Percentiles rank a stretch among this genome's conserved stretches.
Conservation (phyloP, 2,888 invertebrate genomes). For the Apomyelois bistriatella region DNA sequence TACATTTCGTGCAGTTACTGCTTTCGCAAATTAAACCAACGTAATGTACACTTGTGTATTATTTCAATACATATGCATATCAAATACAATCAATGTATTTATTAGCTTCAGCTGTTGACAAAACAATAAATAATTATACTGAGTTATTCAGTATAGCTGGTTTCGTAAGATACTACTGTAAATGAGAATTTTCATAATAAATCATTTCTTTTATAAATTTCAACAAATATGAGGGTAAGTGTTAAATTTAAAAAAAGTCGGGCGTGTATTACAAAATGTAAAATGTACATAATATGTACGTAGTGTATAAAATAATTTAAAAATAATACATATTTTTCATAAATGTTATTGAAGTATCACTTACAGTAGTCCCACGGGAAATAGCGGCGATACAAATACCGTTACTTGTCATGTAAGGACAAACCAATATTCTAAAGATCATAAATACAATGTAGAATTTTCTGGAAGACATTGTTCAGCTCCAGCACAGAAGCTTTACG, state of each 20-base stretch:
- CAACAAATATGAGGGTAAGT: too few relatives aligned
- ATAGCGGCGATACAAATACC: conserved; percentile 18
- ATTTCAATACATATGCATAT: conserved; percentile 14
- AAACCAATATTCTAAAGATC: conserved; percentile 64
- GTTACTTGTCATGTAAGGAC: conserved; percentile 23
- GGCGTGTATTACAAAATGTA: not conserved
- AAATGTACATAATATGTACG: too few relatives aligned
- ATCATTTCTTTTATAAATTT: too few relatives aligned
- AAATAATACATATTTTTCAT: not conserved
- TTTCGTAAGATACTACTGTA: not conserved
- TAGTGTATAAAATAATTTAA: not conserved
- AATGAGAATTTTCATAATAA: not conserved
- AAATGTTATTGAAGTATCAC: not conserved
- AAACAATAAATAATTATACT: not conserved
- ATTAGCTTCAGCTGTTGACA: conserved; percentile 2
- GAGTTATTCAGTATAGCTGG: not conserved
- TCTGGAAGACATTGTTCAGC: conserved; percentile 61
- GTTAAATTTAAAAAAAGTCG: too few relatives aligned
- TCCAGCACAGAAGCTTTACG: conserved; percentile 29
- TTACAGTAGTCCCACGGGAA: not conserved
- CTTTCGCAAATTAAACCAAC: conserved; percentile 22
- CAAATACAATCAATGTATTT: not conserved
- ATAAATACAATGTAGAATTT: conserved; percentile 35
- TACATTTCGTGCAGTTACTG: conserved; percentile 38
- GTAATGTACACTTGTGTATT: conserved; percentile 16